Percentiles rank a stretch among this genome's conserved stretches.
These are phyloP conservation scores for Olivierus martensii DNA, from an alignment of 1,140 invertebrate species.

Conservation along the genomic window DNA sequence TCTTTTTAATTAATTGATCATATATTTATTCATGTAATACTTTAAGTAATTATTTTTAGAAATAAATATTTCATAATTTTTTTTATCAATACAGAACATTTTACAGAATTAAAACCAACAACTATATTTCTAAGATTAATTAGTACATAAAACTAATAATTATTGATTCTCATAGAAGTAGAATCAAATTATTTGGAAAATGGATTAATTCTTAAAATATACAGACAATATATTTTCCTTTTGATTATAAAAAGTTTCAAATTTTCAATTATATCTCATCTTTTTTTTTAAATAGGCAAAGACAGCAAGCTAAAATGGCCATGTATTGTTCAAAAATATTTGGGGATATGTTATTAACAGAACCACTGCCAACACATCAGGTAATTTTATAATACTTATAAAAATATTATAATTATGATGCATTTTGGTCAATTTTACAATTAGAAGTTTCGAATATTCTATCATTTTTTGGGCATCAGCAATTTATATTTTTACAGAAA, in stretches of 20 bases:
- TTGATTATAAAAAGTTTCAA: background rate
- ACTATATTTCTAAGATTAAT: background rate
- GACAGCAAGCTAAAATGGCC: conserved; percentile 94
- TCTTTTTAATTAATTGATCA: no score
- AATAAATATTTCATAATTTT: no score
- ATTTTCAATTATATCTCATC: conserved; percentile 1
- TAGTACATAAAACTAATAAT: background rate
- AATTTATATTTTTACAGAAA: no score
- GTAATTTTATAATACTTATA: conserved; percentile 29
- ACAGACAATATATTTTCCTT: background rate
- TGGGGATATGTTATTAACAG: conserved; percentile 84
- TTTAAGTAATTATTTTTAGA: no score
- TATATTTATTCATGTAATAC: no score
- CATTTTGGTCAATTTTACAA: no score
- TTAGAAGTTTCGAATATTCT: no score
- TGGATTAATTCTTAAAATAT: background rate
- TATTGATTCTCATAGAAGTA: background rate
- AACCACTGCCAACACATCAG: conserved; percentile 69
- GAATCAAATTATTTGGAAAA: background rate
- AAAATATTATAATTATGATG: no score
- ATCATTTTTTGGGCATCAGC: no score
- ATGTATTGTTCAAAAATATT: conserved; percentile 91
- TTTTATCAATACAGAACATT: no score
- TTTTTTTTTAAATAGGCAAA: conserved; percentile 44
- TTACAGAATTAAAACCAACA: no score